Percentiles rank a stretch among this genome's conserved stretches.
Evolutionary conservation across 2,888 invertebrate genomes (phyloP).

Genomic region (Thecophora atra): DNA sequence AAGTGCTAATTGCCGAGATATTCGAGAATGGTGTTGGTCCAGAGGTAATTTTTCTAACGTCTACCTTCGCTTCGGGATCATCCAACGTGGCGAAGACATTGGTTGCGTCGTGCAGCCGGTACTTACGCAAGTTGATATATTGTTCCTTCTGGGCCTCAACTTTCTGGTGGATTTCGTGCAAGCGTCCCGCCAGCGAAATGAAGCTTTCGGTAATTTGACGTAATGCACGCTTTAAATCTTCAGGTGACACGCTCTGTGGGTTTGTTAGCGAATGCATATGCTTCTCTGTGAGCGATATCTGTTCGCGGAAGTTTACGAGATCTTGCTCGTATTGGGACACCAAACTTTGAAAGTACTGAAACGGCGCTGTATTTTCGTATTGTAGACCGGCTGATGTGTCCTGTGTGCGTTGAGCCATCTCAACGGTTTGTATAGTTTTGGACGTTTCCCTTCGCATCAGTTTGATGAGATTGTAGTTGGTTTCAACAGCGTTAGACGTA

Average conservation of each 20-base stretch:
- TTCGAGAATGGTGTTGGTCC: slow-evolving; percentile 74
- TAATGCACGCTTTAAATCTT: slow-evolving; percentile 82
- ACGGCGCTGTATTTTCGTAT: slow-evolving; percentile 78
- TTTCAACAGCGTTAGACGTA: slow-evolving; percentile 62
- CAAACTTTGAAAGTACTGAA: slow-evolving; percentile 76
- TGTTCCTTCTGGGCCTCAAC: slow-evolving; percentile 85
- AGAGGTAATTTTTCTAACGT: slow-evolving; percentile 66
- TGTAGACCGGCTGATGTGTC: slow-evolving; percentile 80
- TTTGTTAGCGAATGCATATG: slow-evolving; percentile 74
- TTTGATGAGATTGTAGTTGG: slow-evolving; percentile 64
- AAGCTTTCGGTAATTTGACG: slow-evolving; percentile 86
- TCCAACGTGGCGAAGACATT: slow-evolving; percentile 76
- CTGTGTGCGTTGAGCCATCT: slow-evolving; percentile 81
- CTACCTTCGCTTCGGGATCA: slow-evolving; percentile 57
- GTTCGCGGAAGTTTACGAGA: slow-evolving; percentile 74
- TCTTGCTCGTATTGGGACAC: slow-evolving; percentile 77
- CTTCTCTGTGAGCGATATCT: slow-evolving; percentile 78
- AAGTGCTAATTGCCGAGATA: slow-evolving; percentile 57
- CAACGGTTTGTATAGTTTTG: slow-evolving; percentile 76
- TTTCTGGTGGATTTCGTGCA: slow-evolving; percentile 81
- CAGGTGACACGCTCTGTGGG: slow-evolving; percentile 73
- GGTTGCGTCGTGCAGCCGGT: slow-evolving; percentile 75
- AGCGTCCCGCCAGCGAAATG: slow-evolving; percentile 85
- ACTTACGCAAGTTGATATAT: slow-evolving; percentile 82
- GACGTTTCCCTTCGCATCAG: slow-evolving; percentile 76